Percentiles rank a stretch among this genome's conserved stretches.
Evolutionary conservation across 2,888 invertebrate species (phyloP).

Genomic region (Napeogenes inachia): DNA sequence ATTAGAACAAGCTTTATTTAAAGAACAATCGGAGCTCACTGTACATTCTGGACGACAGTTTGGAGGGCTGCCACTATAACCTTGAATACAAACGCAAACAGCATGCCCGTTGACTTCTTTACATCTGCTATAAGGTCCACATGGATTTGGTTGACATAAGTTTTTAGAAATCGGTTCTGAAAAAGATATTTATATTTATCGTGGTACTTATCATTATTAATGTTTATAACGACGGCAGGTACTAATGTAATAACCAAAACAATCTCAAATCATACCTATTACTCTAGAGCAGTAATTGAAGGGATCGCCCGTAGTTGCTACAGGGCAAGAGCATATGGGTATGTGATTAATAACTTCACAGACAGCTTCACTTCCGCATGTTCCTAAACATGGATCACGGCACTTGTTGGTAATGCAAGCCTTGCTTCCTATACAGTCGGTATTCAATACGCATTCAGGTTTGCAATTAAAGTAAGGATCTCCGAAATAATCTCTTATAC

Average conservation of each 20-base stretch:
- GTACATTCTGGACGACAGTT: slow-evolving; percentile 88
- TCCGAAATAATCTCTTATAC: slow-evolving; percentile 83
- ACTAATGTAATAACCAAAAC: neutral
- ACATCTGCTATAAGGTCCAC: slow-evolving; percentile 86
- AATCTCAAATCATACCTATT: slow-evolving; percentile 43
- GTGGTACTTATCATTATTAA: no score
- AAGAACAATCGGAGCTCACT: slow-evolving; percentile 83
- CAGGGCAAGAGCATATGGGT: slow-evolving; percentile 81
- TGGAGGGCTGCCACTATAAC: slow-evolving; percentile 83
- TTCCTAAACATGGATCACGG: slow-evolving; percentile 83
- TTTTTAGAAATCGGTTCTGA: slow-evolving; percentile 48
- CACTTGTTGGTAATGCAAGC: slow-evolving; percentile 87
- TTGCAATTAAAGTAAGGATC: slow-evolving; percentile 85
- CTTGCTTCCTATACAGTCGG: slow-evolving; percentile 81
- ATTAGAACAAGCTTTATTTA: slow-evolving; percentile 83
- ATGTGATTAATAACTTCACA: slow-evolving; percentile 82
- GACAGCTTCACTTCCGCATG: slow-evolving; percentile 79
- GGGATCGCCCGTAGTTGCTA: slow-evolving; percentile 81
- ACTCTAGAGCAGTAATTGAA: slow-evolving; percentile 75
- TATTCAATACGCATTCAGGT: slow-evolving; percentile 87
- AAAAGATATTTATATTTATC: slow-evolving; percentile 23
- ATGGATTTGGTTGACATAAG: slow-evolving; percentile 70
- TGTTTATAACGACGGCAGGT: neutral
- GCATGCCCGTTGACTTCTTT: slow-evolving; percentile 81
- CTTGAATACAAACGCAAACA: slow-evolving; percentile 83